phyloP scores from a whole-genome alignment of 2,888 invertebrate genomes.

The Heliconius ismenius region DNA sequence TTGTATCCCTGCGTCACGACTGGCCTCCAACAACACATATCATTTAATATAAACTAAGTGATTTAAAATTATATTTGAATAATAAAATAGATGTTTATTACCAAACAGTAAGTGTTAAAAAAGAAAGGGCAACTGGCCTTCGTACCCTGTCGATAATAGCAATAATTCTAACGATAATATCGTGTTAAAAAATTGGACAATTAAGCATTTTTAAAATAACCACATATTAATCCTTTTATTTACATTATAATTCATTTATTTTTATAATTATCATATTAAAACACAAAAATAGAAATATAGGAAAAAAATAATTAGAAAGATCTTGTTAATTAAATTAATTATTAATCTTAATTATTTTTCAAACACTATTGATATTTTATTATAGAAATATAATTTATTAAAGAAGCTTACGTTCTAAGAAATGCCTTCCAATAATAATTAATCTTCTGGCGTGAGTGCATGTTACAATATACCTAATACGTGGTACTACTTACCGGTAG shows the following conservation, averaged over 20 bases:
- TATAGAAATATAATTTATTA: slow-evolving; percentile 1
- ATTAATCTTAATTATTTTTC: background rate
- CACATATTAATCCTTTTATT: background rate
- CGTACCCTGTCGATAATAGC: too few species aligned
- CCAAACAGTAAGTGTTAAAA: too few species aligned
- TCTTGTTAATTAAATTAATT: too few species aligned
- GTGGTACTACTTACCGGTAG: background rate
- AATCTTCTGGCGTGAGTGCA: background rate
- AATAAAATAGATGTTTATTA: too few species aligned
- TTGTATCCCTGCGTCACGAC: too few species aligned
- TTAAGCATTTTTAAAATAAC: background rate
- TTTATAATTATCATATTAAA: background rate
- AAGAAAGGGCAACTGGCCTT: too few species aligned
- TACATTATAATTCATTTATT: background rate
- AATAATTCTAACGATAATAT: too few species aligned
- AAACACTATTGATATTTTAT: background rate
- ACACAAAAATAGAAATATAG: background rate
- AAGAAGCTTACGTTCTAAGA: background rate
- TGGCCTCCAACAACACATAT: too few species aligned
- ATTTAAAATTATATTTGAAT: too few species aligned
- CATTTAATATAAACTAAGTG: too few species aligned
- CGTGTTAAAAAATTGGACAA: too few species aligned
- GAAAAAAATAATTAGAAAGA: background rate
- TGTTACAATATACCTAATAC: background rate
- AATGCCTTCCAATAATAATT: background rate